Conservation (phyloP, 2,797 vertebrate species). For the Lagorchestes hirsutus region DNA sequence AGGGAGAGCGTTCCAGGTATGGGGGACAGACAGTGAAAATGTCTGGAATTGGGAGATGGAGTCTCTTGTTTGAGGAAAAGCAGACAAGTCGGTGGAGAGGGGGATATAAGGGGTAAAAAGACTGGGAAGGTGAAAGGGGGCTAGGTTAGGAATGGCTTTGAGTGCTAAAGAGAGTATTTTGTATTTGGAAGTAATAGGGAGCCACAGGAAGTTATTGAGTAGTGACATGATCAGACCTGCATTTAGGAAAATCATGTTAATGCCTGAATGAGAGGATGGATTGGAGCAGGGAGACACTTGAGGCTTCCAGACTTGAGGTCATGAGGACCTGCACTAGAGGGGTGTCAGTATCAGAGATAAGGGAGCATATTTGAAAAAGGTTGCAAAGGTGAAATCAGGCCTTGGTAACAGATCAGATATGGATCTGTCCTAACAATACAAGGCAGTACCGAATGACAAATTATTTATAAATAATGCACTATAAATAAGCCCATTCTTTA, state of each 20-base stretch:
- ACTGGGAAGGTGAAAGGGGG: not conserved
- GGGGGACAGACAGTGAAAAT: not conserved
- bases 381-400: not conserved
- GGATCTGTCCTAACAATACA: not conserved
- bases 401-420: not conserved
- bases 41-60: not conserved
- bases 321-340: not conserved
- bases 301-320: not conserved
- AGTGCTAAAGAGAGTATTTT: not conserved
- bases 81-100: not conserved
- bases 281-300: not conserved
- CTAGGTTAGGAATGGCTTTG: not conserved
- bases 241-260: not conserved
- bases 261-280: not conserved
- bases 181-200: not conserved
- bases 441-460: not conserved
- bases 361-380: not conserved
- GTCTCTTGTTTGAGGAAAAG: not conserved
- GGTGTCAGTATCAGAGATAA: not conserved
- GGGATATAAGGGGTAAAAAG: not conserved
- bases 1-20: not conserved
- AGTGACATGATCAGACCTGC: not conserved
- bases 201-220: not conserved
- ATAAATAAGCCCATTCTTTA: not conserved
- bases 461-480: not conserved